These are phyloP conservation scores for Xestia xanthographa DNA, from an alignment of 2,888 invertebrate species.

Conservation along the genomic window DNA sequence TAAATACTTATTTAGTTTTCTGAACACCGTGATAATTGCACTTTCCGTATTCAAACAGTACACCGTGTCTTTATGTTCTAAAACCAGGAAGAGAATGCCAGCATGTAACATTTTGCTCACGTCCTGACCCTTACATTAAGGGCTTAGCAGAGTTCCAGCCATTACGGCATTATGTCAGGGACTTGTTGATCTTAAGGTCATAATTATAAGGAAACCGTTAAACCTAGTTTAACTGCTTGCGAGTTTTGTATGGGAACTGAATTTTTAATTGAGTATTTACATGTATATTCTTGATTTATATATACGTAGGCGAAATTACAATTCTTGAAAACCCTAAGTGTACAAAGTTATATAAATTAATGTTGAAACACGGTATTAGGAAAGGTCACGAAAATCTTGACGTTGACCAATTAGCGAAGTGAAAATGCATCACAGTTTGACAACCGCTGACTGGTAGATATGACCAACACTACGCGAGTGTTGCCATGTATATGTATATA, in stretches of 20 bases:
- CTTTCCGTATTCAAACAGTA: conserved; percentile 29
- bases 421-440: conserved; percentile 19
- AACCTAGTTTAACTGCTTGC: conserved; percentile 19
- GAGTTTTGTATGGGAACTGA: conserved; percentile 18
- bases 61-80: conserved; percentile 17
- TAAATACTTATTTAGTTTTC: background rate
- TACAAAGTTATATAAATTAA: background rate
- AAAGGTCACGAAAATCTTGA: background rate
- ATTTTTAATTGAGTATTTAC: conserved; percentile 20
- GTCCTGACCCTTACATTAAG: conserved; percentile 50
- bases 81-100: conserved; percentile 8
- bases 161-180: conserved; percentile 23
- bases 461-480: background rate
- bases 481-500: conserved; percentile 33
- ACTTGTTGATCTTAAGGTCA: conserved; percentile 20
- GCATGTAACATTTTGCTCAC: conserved; percentile 51
- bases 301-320: background rate
- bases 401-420: background rate
- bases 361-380: background rate
- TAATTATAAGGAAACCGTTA: conserved; percentile 22
- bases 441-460: conserved; percentile 13
- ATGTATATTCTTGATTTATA: background rate
- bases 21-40: background rate
- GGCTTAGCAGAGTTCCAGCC: conserved; percentile 37
- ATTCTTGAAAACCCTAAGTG: background rate